Evolutionary conservation across 2,797 vertebrate genomes (phyloP), one percentile per base, ranked within the genome.

Genomic region (Euthynnus affinis): DNA sequence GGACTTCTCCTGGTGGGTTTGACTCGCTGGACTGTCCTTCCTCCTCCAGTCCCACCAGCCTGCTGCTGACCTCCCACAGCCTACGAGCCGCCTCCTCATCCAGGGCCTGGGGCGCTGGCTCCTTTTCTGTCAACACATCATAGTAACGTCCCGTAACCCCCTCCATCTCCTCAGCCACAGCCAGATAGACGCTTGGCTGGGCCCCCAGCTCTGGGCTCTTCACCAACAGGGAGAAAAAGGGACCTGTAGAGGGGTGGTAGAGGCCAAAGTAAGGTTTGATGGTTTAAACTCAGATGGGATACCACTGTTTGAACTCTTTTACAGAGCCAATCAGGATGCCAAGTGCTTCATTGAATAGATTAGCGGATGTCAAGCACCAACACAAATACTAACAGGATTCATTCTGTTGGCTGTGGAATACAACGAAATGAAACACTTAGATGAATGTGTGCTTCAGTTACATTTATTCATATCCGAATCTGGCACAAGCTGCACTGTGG

Each of bases 41-140:
- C 8, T 84, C 82, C 40, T 93, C 82, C 89, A 97, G 91, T 76
- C 95, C 96, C 86, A 97, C 95, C 75, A 97, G 89, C 48, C 75
- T 92, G 69, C 93, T 91, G 85, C 97, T 97, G 82, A 92, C 91
- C 79, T 95, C 93, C 97, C 97, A 97, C 72, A 97, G 93, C 87
- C 83, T 93, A 63, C 3, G 60, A 67, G 96, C 95, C 0, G 75
- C 83, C 61, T 95, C 94, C 5, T 94, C 93, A 25, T 97, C 95
- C 82, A 96, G 90, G 1, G 96, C 96, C 87, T 94, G 94, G 0
- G 95, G 93, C 0, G 95, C 95, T 0, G 96, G 96, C 14, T 96
- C 92, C 87, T 96, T 96, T 84, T 97, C 94, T 17, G 80, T 93
- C 91, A 97, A 83, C 13, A 94, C 95, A 48, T 97, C 94, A 8